Percentiles rank a stretch among this genome's conserved stretches.
Evolutionary conservation across 2,797 vertebrate species (phyloP).

Genomic region (Micrastur ruficollis): DNA sequence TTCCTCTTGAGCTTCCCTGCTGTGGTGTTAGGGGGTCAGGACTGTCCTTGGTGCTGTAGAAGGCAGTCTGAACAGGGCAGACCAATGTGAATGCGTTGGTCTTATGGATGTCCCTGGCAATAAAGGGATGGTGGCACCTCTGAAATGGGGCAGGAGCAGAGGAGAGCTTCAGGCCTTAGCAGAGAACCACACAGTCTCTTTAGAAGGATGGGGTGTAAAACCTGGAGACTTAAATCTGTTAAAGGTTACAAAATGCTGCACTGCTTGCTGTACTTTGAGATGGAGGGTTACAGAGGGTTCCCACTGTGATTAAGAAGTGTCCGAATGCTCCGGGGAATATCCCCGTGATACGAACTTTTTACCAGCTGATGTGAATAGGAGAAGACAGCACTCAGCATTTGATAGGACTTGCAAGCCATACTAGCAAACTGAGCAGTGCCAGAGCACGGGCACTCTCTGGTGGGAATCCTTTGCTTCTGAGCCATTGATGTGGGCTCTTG

Average conservation of each 20-base stretch:
- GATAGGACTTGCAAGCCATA: neutral
- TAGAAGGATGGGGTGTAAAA: neutral
- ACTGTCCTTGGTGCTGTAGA: fast-evolving
- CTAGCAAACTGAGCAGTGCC: fast-evolving
- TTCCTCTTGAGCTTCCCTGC: neutral
- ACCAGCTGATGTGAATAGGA: neutral
- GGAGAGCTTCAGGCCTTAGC: neutral
- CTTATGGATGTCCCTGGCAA: neutral
- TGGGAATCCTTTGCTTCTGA: neutral
- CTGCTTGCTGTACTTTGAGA: neutral
- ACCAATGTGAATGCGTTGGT: fast-evolving
- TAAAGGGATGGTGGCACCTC: neutral
- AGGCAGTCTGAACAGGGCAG: neutral
- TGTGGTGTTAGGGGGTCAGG: neutral
- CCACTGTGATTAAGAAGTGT: neutral
- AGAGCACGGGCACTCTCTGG: fast-evolving
- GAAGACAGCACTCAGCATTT: neutral
- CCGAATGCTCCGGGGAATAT: neutral
- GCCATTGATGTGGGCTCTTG: neutral
- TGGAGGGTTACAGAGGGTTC: neutral
- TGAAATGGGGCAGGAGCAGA: neutral
- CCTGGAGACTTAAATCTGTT: neutral
- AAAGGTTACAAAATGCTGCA: neutral
- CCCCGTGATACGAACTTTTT: fast-evolving
- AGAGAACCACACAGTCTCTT: neutral